phyloP scores from a whole-genome alignment of 2,888 invertebrate species.

The Macrophya alboannulata region DNA sequence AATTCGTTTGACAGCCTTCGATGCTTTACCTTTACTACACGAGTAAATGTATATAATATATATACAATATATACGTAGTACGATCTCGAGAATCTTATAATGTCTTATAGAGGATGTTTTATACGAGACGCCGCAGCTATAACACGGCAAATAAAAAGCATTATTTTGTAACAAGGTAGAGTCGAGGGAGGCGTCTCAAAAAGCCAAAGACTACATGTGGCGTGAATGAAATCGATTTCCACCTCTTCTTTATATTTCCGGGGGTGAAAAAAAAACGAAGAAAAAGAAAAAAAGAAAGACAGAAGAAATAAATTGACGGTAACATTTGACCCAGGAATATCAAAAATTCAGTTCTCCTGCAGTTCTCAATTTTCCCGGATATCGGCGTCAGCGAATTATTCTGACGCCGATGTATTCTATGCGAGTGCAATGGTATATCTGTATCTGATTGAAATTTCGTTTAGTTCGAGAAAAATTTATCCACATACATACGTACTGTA shows the following conservation, averaged over 20 bases:
- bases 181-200: not conserved
- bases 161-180: constrained; percentile 13
- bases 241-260: not conserved
- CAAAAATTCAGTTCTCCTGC: not conserved
- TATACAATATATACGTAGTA: not conserved
- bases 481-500: not conserved
- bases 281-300: too few species aligned
- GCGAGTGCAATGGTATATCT: not conserved
- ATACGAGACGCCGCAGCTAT: not conserved
- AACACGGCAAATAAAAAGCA: not conserved
- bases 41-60: not conserved
- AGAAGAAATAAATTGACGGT: not conserved
- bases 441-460: not conserved
- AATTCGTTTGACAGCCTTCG: constrained; percentile 42
- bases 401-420: not conserved
- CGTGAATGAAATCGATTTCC: constrained; percentile 10
- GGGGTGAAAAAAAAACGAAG: not conserved
- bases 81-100: constrained; percentile 8
- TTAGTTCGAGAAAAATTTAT: not conserved
- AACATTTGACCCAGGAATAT: not conserved
- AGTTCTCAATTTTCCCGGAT: not conserved
- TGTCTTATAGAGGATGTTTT: constrained; percentile 1
- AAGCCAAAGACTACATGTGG: not conserved
- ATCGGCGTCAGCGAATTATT: constrained; percentile 5
- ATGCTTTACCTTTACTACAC: constrained; percentile 19